Evolutionary conservation across 30 jellyfish, hydroid and myxozoan species (phyloP).

Genomic region (Hydra vulgaris): DNA sequence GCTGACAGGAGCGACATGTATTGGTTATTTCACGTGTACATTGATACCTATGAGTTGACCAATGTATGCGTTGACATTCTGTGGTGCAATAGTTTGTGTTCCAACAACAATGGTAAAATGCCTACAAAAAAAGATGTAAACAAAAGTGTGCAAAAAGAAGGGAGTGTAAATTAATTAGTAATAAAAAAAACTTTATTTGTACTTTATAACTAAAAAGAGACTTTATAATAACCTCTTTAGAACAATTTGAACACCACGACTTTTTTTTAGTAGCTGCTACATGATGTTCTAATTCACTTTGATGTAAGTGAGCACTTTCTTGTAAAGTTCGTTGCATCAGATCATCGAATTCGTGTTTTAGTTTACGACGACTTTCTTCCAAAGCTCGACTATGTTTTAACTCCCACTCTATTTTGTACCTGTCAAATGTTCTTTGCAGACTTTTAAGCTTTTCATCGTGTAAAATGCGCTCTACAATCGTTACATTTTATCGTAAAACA

Average conservation of each 20-base stretch:
- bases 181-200: no score
- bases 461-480: slow-evolving; percentile 49
- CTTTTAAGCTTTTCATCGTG: slow-evolving; percentile 72
- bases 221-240: slow-evolving; percentile 30
- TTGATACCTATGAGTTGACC: slow-evolving; percentile 94
- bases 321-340: slow-evolving; percentile 61
- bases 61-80: slow-evolving; percentile 87
- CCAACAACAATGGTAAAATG: slow-evolving; percentile 97
- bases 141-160: not conserved
- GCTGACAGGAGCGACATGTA: slow-evolving; percentile 95
- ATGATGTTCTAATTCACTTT: slow-evolving; percentile 64
- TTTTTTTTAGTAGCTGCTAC: slow-evolving; percentile 73
- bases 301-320: slow-evolving; percentile 70
- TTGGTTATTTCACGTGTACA: slow-evolving; percentile 88
- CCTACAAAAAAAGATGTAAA: slow-evolving; percentile 1
- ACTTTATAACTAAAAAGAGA: not conserved
- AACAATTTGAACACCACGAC: slow-evolving; percentile 93
- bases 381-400: slow-evolving; percentile 52
- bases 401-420: slow-evolving; percentile 63
- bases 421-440: slow-evolving; percentile 65
- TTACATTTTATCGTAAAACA: not conserved
- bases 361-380: slow-evolving; percentile 66
- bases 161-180: not conserved
- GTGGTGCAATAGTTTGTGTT: slow-evolving; percentile 89
- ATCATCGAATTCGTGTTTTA: slow-evolving; percentile 66